Conservation (phyloP, 1,140 invertebrate species). For the Drosophila takahashii region DNA sequence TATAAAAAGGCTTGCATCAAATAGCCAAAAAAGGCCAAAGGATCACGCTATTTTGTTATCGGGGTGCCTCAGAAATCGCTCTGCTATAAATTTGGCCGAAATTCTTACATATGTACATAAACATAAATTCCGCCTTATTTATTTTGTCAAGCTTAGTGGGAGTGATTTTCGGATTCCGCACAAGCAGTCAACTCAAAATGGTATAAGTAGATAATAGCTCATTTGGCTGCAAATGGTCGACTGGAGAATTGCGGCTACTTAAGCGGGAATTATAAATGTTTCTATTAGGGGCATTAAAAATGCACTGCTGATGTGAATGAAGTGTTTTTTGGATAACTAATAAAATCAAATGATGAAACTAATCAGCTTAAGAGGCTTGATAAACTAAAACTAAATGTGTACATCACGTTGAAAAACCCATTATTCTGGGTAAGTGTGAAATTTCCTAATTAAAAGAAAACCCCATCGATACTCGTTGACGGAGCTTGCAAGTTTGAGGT, state of each 20-base stretch:
- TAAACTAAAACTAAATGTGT: not conserved
- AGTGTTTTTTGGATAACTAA: not conserved
- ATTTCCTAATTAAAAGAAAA: not conserved
- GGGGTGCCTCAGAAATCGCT: no score
- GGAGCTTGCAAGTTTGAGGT: not conserved
- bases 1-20: no score
- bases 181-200: not conserved
- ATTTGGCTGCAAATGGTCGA: not conserved
- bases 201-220: not conserved
- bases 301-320: no score
- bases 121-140: no score
- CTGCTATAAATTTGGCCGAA: no score
- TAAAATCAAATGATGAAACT: no score
- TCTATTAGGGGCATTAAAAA: no score
- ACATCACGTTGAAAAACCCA: not conserved
- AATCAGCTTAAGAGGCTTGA: no score
- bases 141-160: not conserved
- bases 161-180: not conserved
- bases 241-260: not conserved
- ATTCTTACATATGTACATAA: no score
- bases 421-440: not conserved
- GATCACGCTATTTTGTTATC: no score
- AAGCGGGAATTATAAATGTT: conserved; percentile 10
- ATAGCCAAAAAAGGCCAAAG: no score
- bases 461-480: not conserved